Evolutionary conservation across 2,113 vertebrate genomes (phyloP).

Genomic region (Leiothrix lutea): DNA sequence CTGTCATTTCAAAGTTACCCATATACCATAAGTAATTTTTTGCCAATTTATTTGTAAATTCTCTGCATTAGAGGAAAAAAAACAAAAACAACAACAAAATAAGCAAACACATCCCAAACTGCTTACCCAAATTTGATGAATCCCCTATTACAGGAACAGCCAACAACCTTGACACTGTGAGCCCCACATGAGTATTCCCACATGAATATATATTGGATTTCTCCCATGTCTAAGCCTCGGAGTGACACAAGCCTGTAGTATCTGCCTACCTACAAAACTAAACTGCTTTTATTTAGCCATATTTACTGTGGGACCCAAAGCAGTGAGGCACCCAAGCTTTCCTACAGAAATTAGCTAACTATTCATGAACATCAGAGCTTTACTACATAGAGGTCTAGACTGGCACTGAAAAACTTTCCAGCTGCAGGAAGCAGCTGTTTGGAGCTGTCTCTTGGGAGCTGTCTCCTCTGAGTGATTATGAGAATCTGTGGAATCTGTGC

Average conservation of each 20-base stretch:
- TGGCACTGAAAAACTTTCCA: background rate
- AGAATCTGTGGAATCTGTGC: fast-evolving
- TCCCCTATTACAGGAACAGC: background rate
- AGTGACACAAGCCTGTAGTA: background rate
- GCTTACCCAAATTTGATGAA: background rate
- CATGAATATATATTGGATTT: background rate
- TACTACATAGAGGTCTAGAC: background rate
- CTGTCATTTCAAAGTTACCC: background rate
- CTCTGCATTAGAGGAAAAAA: background rate
- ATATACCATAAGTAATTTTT: background rate
- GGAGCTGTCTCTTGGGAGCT: background rate
- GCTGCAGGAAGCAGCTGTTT: background rate
- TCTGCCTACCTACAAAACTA: background rate
- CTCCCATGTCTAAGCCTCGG: background rate
- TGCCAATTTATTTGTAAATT: background rate
- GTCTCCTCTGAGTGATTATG: background rate
- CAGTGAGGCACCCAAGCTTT: background rate
- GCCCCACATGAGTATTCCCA: background rate
- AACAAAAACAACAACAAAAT: no score
- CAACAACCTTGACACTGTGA: background rate
- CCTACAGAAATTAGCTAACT: background rate
- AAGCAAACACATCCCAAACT: background rate
- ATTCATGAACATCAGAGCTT: background rate
- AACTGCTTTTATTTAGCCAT: background rate
- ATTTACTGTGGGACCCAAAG: background rate